Percentiles rank a stretch among this genome's conserved stretches.
phyloP scores from a whole-genome alignment of 2,113 vertebrate species.

The Motacilla alba region DNA sequence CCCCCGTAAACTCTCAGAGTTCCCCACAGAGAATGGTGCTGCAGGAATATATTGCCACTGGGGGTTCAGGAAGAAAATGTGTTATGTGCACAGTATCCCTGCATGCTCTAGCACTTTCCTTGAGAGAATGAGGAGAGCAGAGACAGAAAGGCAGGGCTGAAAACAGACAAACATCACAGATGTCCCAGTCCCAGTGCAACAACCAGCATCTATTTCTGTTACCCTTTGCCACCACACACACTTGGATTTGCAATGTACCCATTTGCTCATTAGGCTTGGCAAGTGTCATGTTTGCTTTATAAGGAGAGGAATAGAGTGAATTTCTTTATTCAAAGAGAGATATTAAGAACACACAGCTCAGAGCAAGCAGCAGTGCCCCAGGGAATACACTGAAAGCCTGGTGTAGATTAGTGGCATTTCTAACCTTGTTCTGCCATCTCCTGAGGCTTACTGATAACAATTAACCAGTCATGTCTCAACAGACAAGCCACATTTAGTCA shows the following conservation, averaged over 20 bases:
- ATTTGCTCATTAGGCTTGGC: not conserved
- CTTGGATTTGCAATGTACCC: not conserved
- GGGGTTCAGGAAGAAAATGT: not conserved
- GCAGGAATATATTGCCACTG: not conserved
- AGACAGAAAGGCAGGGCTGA: not conserved
- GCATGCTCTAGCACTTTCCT: not conserved
- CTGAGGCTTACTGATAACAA: not conserved
- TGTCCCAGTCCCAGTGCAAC: not conserved
- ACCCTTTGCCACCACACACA: not conserved
- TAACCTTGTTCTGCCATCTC: conserved; percentile 3
- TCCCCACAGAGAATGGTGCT: not conserved
- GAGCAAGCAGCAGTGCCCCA: not conserved
- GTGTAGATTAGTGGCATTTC: not conserved
- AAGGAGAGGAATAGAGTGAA: not conserved
- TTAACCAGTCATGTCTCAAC: not conserved
- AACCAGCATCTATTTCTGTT: not conserved
- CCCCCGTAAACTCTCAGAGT: not conserved
- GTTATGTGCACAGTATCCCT: not conserved
- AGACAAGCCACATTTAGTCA: not conserved
- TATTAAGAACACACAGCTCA: not conserved
- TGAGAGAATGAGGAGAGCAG: not conserved
- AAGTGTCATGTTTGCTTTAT: not conserved
- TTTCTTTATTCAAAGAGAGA: not conserved
- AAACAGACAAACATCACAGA: not conserved
- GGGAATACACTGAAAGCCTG: not conserved